Conservation (phyloP, 1,140 invertebrate species). For the Homarus americanus region DNA sequence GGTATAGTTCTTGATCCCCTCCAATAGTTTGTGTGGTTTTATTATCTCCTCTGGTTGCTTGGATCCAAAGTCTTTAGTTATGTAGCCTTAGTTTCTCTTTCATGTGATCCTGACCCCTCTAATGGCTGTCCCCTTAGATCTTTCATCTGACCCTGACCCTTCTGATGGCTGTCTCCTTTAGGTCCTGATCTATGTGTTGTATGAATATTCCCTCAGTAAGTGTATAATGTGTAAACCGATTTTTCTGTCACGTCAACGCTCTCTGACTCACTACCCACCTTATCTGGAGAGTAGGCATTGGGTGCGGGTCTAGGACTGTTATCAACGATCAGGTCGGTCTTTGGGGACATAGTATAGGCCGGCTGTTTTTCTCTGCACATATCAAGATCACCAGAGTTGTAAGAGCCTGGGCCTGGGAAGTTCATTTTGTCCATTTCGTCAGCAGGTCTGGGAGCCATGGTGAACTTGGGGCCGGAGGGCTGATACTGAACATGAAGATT, state of each 20-base stretch:
- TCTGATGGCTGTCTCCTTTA: no score
- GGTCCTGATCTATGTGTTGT: neutral
- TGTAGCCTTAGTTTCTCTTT: no score
- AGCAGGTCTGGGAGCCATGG: constrained; percentile 45
- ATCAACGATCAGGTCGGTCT: constrained; percentile 45
- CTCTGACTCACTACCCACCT: neutral
- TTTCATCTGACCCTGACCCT: no score
- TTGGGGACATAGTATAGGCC: constrained; percentile 62
- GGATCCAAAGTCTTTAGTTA: no score
- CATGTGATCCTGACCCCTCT: no score
- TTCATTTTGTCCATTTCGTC: constrained; percentile 42
- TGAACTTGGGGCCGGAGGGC: constrained; percentile 37
- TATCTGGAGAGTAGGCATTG: constrained; percentile 66
- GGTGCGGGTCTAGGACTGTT: constrained; percentile 57
- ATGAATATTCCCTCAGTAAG: no score
- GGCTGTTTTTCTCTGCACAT: constrained; percentile 52
- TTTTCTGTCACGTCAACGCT: neutral
- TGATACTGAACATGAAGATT: constrained; percentile 35
- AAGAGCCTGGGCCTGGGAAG: constrained; percentile 59
- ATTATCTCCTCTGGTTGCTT: no score
- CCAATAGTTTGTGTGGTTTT: no score
- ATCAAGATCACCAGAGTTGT: constrained; percentile 59
- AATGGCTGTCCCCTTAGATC: no score
- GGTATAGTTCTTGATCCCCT: no score
- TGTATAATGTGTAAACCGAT: no score